These are phyloP conservation scores for Chionomys nivalis DNA, from an alignment of 2,113 vertebrate species.

Conservation along the genomic window DNA sequence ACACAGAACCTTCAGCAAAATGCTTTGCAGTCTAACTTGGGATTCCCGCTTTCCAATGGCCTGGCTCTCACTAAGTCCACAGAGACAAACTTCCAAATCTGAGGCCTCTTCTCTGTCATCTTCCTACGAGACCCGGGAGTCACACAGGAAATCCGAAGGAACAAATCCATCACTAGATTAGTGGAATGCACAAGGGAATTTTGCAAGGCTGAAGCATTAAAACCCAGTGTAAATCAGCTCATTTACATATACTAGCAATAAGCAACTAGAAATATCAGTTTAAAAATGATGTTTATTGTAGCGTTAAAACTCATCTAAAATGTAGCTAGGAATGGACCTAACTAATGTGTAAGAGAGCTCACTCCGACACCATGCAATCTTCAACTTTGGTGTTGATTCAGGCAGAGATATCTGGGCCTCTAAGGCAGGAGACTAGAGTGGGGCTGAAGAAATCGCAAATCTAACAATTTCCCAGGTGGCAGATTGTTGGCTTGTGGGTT, in stretches of 20 bases:
- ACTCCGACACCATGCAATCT: background rate
- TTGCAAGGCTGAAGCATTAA: background rate
- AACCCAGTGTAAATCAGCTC: background rate
- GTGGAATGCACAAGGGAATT: slow-evolving; percentile 1
- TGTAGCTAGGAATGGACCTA: slow-evolving; percentile 14
- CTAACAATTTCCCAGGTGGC: background rate
- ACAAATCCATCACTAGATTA: background rate
- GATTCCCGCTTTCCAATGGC: background rate
- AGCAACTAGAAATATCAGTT: slow-evolving; percentile 3
- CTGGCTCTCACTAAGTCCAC: background rate
- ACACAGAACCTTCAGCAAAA: background rate
- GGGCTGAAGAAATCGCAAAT: background rate
- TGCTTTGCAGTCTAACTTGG: background rate
- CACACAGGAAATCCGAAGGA: background rate
- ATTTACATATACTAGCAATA: background rate
- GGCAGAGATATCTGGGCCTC: background rate
- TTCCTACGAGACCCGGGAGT: background rate
- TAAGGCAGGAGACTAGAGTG: background rate
- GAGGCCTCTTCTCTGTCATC: background rate
- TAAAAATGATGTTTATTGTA: background rate
- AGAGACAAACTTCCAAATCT: background rate
- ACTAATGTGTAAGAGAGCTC: background rate
- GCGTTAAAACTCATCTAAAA: background rate
- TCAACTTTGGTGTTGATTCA: background rate
- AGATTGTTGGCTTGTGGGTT: background rate